Base-by-base conservation (phyloP, 2,888 invertebrate genomes). In the Pachydiplax longipennis region DNA sequence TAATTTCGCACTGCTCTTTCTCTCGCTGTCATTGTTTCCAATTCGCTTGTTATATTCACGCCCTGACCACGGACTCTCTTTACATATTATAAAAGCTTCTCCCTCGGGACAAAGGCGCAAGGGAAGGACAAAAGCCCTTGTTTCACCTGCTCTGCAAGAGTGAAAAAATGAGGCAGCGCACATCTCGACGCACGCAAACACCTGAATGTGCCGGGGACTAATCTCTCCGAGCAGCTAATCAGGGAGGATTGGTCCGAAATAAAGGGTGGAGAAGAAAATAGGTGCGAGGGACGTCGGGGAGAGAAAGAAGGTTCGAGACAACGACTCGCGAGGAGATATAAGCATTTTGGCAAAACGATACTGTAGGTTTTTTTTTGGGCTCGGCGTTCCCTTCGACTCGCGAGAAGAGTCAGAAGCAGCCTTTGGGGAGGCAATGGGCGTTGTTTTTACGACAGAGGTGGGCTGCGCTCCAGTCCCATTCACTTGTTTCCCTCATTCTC, bases 211-310 rank as follows among this genome's bases (percentile, higher is more conserved):
- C 35, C 83, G 25, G 53, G 82, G 58, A 61, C 87, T 87, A 87
- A 87, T 87, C 87, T 87, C 37, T n/a, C 35, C 37, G 61, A 87
- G 87, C 87, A 37, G 87, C 87, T 87, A 87, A 87, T 87, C 87
- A 87, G 61, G 37, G 61, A 15, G 61, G 87, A 87, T 87, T 87
- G 87, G 87, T 61, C 87, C 87, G 53, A 83, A 58, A 61, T 37
- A 37, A 87, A 87, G 53, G 25, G 10, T 0, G 44, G 61, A 61
- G 87, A 65, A 37, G n/a, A 61, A 65, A 87, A 35, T 61, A 61
- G 61, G 61, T 37, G 61, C 87, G 37, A n/a, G 87, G 87, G 87
- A 61, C 87, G 61, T 22, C 22, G n/a, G 2, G 37, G 18, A 37
- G 6, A 37, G 35, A 61, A 61, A 61, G 18, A 58, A 35, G 35